Percentiles rank a stretch among this genome's conserved stretches.
Evolutionary conservation across 2,797 vertebrate genomes (phyloP).

Genomic region (Typhlichthys subterraneus): DNA sequence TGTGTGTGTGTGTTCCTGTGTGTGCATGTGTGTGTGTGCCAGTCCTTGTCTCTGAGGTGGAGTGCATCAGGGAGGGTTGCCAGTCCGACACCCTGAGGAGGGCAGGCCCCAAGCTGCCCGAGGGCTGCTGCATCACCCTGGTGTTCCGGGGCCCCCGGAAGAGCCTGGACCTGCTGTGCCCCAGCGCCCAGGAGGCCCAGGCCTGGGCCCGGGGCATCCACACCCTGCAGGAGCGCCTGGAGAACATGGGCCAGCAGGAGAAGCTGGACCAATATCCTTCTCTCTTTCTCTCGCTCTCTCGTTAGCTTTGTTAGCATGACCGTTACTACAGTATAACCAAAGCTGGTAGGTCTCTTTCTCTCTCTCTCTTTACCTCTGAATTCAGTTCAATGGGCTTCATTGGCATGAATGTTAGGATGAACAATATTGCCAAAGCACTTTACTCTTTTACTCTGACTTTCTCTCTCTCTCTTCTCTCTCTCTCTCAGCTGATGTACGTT

Average conservation of each 20-base stretch:
- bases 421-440: too few species aligned
- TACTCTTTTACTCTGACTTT: too few species aligned
- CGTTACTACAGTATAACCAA: too few species aligned
- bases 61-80: slow-evolving; percentile 76
- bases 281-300: too few species aligned
- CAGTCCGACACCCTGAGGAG: slow-evolving; percentile 85
- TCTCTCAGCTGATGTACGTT: too few species aligned
- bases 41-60: slow-evolving; percentile 78
- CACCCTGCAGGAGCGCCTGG: slow-evolving; percentile 84
- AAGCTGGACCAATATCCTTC: slow-evolving; percentile 95
- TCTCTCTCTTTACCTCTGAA: too few species aligned
- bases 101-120: slow-evolving; percentile 71
- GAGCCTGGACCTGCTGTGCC: slow-evolving; percentile 89
- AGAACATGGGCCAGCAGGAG: slow-evolving; percentile 91
- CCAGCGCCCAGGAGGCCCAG: slow-evolving; percentile 81
- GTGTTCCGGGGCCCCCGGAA: slow-evolving; percentile 86
- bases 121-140: slow-evolving; percentile 85
- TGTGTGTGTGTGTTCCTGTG: slow-evolving; percentile 24
- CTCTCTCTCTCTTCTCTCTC: too few species aligned
- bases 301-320: too few species aligned
- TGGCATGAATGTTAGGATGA: too few species aligned
- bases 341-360: too few species aligned
- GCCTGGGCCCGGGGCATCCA: slow-evolving; percentile 87
- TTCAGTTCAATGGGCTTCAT: too few species aligned
- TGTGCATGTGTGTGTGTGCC: background rate